Evolutionary conservation across 1,140 invertebrate species (phyloP), one percentile per base, ranked within the genome.

Genomic region (Lasioglossum albipes): DNA sequence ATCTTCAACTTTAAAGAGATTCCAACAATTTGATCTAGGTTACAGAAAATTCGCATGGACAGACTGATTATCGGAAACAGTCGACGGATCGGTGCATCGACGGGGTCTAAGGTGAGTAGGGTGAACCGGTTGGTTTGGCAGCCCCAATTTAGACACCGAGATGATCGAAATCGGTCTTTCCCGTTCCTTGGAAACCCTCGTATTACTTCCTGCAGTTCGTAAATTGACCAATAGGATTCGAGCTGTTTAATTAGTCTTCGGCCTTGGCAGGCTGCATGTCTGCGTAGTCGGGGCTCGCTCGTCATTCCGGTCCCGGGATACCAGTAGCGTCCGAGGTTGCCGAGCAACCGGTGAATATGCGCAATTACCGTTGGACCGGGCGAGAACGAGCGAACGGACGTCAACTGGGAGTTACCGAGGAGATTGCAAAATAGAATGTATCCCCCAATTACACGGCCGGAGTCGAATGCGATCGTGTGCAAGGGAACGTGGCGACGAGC

Each of bases 261-360:
- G 65, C 36, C 49, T 42, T 42, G 65, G 62, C 31, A 65, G 41
- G 62, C 18, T 18, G 18, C 49, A 45, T 75, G 41, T 42, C 41
- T 16, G 22, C 66, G 65, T 66, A 57, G 75, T 52, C 59, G 20
- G 27, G 12, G 65, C 52, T 57, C 22, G 59, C 59, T 5, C 36
- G 31, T 72, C 59, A 72, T 54, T 42, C 57, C 36, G 45, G 59
- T 66, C 76, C 70, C 70, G 69, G 76, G 68, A 79, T 73, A 41
- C 42, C 67, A 20, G 75, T 59, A 20, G 76, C 68, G 61, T 45
- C 69, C 57, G 71, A 79, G 76, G 76, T 79, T 79, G 76, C 76
- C 69, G 69, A 73, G 76, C 76, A 79, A 79, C 76, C 76, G 69
- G 69, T 73, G 76, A 79, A 79, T 79, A 79, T 79, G 76, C 76